Evolutionary conservation across 2,797 vertebrate genomes (phyloP).

Genomic region (Neosilurus mollespiculum): DNA sequence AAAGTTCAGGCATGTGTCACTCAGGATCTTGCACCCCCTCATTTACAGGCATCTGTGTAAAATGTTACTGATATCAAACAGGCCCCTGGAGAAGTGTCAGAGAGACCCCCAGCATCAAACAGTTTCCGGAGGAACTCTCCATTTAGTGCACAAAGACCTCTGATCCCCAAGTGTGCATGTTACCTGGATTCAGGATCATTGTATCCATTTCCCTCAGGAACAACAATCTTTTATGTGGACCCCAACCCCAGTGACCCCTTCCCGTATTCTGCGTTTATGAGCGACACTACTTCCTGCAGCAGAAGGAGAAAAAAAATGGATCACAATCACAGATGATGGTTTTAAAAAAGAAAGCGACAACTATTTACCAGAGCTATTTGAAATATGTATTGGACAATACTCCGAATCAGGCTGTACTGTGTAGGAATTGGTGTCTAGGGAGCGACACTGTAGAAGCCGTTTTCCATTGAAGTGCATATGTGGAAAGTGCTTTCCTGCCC

Average conservation of each 20-base stretch:
- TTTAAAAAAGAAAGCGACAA: conserved; percentile 27
- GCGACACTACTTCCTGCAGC: conserved; percentile 32
- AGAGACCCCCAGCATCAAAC: conserved; percentile 61
- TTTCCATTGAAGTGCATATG: conserved; percentile 63
- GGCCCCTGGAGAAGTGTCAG: conserved; percentile 53
- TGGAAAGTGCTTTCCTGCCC: conserved; percentile 66
- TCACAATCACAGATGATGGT: conserved; percentile 45
- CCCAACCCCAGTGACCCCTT: conserved; percentile 14
- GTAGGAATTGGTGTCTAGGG: conserved; percentile 62
- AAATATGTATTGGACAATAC: conserved; percentile 58
- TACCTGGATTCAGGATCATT: conserved; percentile 49
- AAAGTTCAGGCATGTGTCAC: conserved; percentile 55
- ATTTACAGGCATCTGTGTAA: conserved; percentile 66
- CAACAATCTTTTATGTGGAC: conserved; percentile 31
- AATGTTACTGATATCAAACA: conserved; percentile 58
- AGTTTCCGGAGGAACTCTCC: conserved; percentile 48
- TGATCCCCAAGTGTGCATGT: conserved; percentile 34
- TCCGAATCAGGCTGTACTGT: conserved; percentile 54
- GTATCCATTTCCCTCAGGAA: background rate
- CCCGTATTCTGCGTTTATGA: conserved; percentile 29
- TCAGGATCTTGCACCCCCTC: conserved; percentile 52
- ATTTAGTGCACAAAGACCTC: conserved; percentile 30
- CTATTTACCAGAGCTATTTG: conserved; percentile 53
- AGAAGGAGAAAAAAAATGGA: conserved; percentile 29
- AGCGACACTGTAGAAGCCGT: conserved; percentile 60